Base-by-base conservation (phyloP, 2,888 invertebrate genomes). In the Hoplodrina blanda region DNA sequence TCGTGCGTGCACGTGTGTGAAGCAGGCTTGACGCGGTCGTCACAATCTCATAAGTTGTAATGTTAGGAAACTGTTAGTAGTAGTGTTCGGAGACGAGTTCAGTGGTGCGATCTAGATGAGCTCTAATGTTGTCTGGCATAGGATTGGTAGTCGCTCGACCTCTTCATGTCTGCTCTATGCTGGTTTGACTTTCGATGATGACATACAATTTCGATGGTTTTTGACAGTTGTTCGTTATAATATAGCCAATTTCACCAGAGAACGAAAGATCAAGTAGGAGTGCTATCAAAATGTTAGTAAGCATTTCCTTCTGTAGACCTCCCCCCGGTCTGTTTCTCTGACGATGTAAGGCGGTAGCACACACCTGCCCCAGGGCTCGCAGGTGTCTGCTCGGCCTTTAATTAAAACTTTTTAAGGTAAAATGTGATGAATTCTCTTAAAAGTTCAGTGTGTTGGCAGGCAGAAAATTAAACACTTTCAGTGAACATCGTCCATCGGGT, bases 331-430 rank as follows among this genome's bases (percentile, higher is more conserved):
- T 46, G n/a, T 13, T 41, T 41, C 13, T 41, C n/a, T 55, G 69
- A 37, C 63, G 56, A 52, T 70, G 11, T 49, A 62, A 66, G 52
- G 17, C 44, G 55, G 52, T 20, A 44, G 57, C 76, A 62, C 13
- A n/a, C 25, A 52, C 55, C 52, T 63, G 62, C 54, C 62, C 59
- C 59, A 13, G 55, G 60, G 55, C 4, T 11, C 13, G 15, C 66
- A 80, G 72, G 68, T 72, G 71, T 62, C 60, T 41, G 30, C 33
- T 53, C 53, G 53, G 50, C 61, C 63, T 82, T 81, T 84, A 67
- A 84, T 84, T 84, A 74, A 81, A 82, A 84, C 76, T 81, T 80
- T 81, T 74, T 50, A 41, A 57, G 61, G 56, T 68, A 73, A 66
- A 69, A 69, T 69, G 44, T 69, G 62, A 80, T 70, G 67, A 72